Conservation (phyloP, 2,888 invertebrate species). For the Holacanthella duospinosa region DNA sequence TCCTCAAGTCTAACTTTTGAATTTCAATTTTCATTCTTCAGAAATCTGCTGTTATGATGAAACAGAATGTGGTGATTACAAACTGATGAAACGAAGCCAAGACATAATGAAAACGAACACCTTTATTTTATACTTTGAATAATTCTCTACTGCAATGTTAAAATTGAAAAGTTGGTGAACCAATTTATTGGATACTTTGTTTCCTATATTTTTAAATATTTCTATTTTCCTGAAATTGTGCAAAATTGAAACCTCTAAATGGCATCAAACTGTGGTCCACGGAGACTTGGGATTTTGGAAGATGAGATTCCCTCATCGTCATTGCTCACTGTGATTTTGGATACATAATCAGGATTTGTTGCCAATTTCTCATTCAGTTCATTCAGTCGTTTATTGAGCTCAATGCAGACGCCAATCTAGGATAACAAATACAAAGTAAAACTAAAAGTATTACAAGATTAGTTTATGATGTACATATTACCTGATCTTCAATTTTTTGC, state of each 20-base stretch:
- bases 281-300: constrained; percentile 13
- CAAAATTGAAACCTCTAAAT: not conserved
- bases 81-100: too few species aligned
- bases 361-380: constrained; percentile 31
- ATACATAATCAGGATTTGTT: constrained; percentile 31
- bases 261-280: not conserved
- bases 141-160: too few species aligned
- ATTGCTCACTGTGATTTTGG: constrained; percentile 17
- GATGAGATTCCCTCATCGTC: constrained; percentile 27
- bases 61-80: too few species aligned
- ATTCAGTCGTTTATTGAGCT: constrained; percentile 26
- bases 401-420: constrained; percentile 26
- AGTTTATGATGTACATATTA: constrained; percentile 35
- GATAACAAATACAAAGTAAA: not conserved
- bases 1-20: too few species aligned
- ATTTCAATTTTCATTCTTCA: too few species aligned
- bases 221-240: too few species aligned
- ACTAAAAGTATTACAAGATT: not conserved
- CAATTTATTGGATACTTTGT: too few species aligned
- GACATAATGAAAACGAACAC: too few species aligned
- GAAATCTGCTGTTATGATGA: too few species aligned
- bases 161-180: too few species aligned
- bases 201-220: too few species aligned
- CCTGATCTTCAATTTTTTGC: constrained; percentile 66
- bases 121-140: too few species aligned